A percentile compares a stretch with the other conserved stretches of the same genome.
Evolutionary conservation across 2,888 invertebrate genomes (phyloP).

Genomic region (Alviniconcha strummeri): DNA sequence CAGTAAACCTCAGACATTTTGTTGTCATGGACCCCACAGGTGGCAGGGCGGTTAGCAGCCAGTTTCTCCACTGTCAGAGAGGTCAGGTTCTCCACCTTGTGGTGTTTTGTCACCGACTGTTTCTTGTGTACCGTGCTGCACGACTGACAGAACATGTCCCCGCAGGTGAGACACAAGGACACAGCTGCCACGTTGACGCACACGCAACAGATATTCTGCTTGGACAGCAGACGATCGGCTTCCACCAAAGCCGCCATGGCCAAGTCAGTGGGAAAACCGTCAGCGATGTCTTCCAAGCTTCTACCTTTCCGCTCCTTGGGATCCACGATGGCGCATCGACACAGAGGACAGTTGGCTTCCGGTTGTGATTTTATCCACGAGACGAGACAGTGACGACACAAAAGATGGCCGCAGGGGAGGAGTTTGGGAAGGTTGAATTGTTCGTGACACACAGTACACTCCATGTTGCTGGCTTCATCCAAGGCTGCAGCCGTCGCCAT

Average conservation of each 20-base stretch:
- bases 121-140: background rate
- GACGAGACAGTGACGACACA: too few species aligned
- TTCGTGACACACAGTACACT: too few species aligned
- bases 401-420: too few species aligned
- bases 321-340: too few species aligned
- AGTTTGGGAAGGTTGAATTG: too few species aligned
- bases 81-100: background rate
- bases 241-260: constrained; percentile 1
- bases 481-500: too few species aligned
- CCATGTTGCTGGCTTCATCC: too few species aligned
- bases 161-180: constrained; percentile 3
- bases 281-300: background rate
- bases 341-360: too few species aligned
- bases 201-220: background rate
- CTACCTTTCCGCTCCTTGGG: too few species aligned
- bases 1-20: background rate
- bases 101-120: background rate
- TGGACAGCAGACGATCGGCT: background rate
- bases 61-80: background rate
- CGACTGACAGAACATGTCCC: background rate
- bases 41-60: background rate
- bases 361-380: too few species aligned
- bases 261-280: background rate
- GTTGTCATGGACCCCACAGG: background rate
- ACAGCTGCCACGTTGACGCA: constrained; percentile 4